Conservation (phyloP, 2,888 invertebrate genomes). For the Operophtera brumata region DNA sequence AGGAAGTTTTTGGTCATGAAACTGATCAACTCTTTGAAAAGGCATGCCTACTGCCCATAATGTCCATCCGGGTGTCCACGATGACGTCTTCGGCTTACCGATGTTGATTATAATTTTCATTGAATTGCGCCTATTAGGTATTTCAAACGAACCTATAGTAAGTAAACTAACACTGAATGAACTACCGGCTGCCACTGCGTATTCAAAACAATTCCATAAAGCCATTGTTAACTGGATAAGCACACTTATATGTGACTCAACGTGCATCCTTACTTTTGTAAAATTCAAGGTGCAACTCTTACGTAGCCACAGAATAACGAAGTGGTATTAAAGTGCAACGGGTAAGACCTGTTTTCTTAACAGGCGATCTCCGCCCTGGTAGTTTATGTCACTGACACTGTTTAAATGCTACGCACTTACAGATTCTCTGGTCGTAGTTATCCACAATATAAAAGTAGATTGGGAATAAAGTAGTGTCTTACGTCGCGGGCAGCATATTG, state of each 20-base stretch:
- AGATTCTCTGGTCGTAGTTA: background rate
- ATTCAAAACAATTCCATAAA: conserved; percentile 28
- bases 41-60: too few species aligned
- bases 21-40: background rate
- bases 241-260: conserved; percentile 29
- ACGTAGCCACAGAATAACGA: conserved; percentile 24
- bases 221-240: conserved; percentile 21
- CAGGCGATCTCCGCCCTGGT: conserved; percentile 12
- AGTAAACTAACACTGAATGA: conserved; percentile 19
- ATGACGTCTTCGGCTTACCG: background rate
- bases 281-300: conserved; percentile 28
- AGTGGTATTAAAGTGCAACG: conserved; percentile 11
- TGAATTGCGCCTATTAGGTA: conserved; percentile 1
- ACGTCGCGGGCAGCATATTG: too few species aligned
- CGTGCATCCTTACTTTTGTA: conserved; percentile 23
- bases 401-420: background rate
- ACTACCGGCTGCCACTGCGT: conserved; percentile 11
- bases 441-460: conserved; percentile 1
- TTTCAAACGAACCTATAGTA: background rate
- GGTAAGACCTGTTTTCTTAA: conserved; percentile 20
- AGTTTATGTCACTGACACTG: conserved; percentile 9
- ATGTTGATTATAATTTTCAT: background rate
- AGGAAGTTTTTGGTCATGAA: background rate
- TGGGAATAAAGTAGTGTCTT: too few species aligned
- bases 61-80: background rate